These are phyloP conservation scores for Epinotia bilunana DNA, from an alignment of 2,888 invertebrate genomes.

Conservation along the genomic window DNA sequence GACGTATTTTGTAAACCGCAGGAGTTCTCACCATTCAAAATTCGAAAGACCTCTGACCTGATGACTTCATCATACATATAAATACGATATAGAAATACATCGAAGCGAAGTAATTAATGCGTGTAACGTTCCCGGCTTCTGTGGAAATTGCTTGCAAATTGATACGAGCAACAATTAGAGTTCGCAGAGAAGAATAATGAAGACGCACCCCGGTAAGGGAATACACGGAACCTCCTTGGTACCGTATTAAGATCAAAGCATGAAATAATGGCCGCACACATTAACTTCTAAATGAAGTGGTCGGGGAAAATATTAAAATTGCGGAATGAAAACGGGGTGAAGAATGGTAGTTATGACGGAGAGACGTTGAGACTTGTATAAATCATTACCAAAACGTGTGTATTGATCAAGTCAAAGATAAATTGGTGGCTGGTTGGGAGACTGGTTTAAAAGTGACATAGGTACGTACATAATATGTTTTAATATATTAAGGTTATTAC, in stretches of 20 bases:
- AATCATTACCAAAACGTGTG: background rate
- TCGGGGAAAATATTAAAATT: slow-evolving; percentile 19
- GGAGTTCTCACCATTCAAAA: too few relatives aligned
- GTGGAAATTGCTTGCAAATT: slow-evolving; percentile 73
- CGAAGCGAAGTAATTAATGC: slow-evolving; percentile 39
- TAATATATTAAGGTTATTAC: too few relatives aligned
- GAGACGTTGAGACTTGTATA: background rate
- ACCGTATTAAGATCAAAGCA: slow-evolving; percentile 34
- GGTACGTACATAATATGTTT: too few relatives aligned
- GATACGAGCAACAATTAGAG: slow-evolving; percentile 76
- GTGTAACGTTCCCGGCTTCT: slow-evolving; percentile 35
- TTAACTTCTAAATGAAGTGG: slow-evolving; percentile 42
- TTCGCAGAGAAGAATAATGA: slow-evolving; percentile 60
- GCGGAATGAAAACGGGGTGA: background rate
- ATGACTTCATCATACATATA: too few relatives aligned
- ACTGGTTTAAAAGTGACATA: too few relatives aligned
- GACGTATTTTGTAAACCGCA: too few relatives aligned
- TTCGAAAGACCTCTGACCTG: too few relatives aligned
- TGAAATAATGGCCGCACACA: slow-evolving; percentile 28
- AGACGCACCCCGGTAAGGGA: slow-evolving; percentile 50
- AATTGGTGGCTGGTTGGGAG: background rate
- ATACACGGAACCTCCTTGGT: slow-evolving; percentile 49
- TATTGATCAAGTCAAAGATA: background rate
- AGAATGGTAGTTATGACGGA: background rate
- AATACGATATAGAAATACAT: background rate